A percentile compares a stretch with the other conserved stretches of the same genome.
Conservation (phyloP, 2,113 vertebrate genomes). For the Mystacornis crossleyi region DNA sequence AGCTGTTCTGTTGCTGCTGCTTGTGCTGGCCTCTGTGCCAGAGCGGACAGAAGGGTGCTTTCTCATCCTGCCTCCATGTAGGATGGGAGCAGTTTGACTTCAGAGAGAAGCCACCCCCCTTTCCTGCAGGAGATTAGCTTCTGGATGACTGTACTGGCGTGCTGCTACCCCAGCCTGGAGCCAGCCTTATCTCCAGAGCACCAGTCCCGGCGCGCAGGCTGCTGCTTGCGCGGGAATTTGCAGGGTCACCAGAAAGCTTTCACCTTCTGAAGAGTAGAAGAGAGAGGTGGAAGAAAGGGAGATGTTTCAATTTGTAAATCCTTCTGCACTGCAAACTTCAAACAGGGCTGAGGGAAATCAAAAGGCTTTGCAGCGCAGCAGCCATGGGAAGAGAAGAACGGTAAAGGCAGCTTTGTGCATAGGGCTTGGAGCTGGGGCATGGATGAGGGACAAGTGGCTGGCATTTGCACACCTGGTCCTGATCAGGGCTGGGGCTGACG, state of each 20-base stretch:
- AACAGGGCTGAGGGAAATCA: conserved; percentile 4
- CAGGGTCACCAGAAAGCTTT: conserved; percentile 24
- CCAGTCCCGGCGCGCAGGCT: neutral
- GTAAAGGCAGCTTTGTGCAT: neutral
- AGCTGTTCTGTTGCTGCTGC: neutral
- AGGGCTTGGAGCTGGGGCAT: neutral
- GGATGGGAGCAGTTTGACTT: neutral
- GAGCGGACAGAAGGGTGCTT: neutral
- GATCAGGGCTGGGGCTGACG: rapidly evolving
- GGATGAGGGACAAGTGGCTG: neutral
- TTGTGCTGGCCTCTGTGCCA: neutral
- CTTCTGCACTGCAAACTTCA: conserved; percentile 29
- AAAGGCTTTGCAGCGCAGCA: neutral
- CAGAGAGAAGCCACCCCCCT: neutral
- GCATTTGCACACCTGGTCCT: neutral
- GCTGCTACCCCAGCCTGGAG: neutral
- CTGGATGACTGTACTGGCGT: neutral
- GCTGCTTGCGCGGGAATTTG: neutral
- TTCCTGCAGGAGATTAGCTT: neutral
- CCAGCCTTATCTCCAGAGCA: conserved; percentile 49
- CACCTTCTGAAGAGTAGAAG: conserved; percentile 4
- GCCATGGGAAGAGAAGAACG: neutral
- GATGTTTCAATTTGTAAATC: conserved; percentile 42
- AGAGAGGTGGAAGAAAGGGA: neutral
- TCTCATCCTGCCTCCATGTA: neutral